Percentiles rank a stretch among this genome's conserved stretches.
phyloP scores from a whole-genome alignment of 2,797 vertebrate species.

The Vultur gryphus region DNA sequence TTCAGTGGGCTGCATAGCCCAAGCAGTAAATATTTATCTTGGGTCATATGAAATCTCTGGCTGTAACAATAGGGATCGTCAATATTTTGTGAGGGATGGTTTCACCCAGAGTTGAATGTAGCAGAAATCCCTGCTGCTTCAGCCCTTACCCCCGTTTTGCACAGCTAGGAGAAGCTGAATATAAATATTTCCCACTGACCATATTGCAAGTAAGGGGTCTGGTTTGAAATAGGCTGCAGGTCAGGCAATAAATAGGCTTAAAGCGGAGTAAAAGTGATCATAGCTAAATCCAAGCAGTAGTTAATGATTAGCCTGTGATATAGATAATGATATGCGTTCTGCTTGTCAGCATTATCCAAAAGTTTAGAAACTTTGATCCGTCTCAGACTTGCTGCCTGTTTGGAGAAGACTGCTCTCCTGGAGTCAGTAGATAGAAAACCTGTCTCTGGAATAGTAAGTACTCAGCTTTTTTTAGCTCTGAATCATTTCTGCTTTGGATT shows the following conservation, averaged over 20 bases:
- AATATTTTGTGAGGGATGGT: neutral
- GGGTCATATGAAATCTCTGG: neutral
- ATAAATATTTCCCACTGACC: neutral
- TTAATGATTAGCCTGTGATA: slow-evolving; percentile 61
- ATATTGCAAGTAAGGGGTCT: neutral
- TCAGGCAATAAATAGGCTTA: neutral
- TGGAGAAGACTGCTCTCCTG: neutral
- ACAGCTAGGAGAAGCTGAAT: neutral
- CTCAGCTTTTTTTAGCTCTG: neutral
- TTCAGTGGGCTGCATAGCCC: neutral
- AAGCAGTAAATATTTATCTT: neutral
- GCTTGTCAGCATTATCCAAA: neutral
- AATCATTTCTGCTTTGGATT: neutral
- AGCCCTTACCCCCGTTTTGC: neutral
- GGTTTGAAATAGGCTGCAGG: neutral
- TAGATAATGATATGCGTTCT: neutral
- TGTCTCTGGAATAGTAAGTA: slow-evolving; percentile 6
- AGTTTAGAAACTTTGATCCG: slow-evolving; percentile 12
- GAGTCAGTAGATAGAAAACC: neutral
- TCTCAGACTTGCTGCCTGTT: neutral
- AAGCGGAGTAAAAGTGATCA: neutral
- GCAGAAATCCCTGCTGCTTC: neutral
- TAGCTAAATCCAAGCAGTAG: neutral
- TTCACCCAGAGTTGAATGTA: neutral
- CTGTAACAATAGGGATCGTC: neutral